A percentile compares a stretch with the other conserved stretches of the same genome.
Evolutionary conservation across 2,888 invertebrate species (phyloP).

Genomic region (Bibio marci): DNA sequence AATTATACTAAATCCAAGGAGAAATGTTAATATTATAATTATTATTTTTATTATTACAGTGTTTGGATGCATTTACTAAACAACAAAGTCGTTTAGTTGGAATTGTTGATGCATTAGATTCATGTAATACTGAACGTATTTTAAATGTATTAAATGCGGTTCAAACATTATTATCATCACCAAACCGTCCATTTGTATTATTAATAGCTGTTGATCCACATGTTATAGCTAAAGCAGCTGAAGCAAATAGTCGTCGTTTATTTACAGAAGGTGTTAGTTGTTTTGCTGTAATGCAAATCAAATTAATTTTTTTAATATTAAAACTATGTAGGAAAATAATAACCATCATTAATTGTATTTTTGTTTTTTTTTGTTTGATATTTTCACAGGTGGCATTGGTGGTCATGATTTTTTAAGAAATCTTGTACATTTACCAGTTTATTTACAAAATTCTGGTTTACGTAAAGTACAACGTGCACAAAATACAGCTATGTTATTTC

Average conservation of each 20-base stretch:
- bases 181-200: constrained; percentile 87
- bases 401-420: constrained; percentile 90
- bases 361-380: too few relatives aligned
- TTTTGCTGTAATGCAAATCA: constrained; percentile 31
- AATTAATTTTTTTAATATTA: not conserved
- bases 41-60: constrained; percentile 30
- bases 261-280: constrained; percentile 49
- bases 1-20: too few relatives aligned
- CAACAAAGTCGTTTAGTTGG: constrained; percentile 91
- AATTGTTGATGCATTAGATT: constrained; percentile 93
- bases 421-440: constrained; percentile 95
- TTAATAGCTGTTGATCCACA: constrained; percentile 96
- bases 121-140: constrained; percentile 94
- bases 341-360: not conserved
- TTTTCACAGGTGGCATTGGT: constrained; percentile 54
- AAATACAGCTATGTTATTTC: constrained; percentile 44
- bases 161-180: constrained; percentile 85
- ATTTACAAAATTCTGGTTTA: constrained; percentile 89
- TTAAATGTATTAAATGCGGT: constrained; percentile 85
- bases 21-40: too few relatives aligned
- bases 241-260: constrained; percentile 70
- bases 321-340: not conserved
- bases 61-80: constrained; percentile 81
- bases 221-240: constrained; percentile 92
- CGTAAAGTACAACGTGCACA: constrained; percentile 77